Conservation (phyloP, 2,113 vertebrate species). For the Merops nubicus region DNA sequence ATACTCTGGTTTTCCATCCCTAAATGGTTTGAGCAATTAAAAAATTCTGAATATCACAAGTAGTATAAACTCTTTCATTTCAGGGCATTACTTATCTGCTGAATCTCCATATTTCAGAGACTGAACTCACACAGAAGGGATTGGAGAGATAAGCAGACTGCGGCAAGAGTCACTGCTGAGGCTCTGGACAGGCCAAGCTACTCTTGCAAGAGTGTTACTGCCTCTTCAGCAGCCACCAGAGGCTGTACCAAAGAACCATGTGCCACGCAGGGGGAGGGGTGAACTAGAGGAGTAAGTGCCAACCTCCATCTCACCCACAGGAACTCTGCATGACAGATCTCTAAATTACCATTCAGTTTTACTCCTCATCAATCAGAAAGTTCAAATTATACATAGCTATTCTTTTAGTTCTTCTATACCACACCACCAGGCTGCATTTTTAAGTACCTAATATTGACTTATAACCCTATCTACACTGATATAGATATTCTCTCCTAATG, state of each 20-base stretch:
- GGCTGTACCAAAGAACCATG: neutral
- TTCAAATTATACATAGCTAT: neutral
- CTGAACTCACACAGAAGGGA: neutral
- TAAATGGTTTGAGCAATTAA: neutral
- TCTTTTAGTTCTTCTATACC: neutral
- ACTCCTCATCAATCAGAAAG: neutral
- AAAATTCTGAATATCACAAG: neutral
- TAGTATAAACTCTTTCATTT: neutral
- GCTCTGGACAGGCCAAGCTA: neutral
- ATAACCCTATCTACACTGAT: neutral
- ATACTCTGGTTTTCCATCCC: accelerated
- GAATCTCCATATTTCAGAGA: neutral
- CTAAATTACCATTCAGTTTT: neutral
- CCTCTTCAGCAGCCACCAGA: neutral
- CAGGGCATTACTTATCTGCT: neutral
- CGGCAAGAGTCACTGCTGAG: neutral
- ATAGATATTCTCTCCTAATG: neutral
- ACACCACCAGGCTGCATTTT: neutral
- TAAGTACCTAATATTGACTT: neutral
- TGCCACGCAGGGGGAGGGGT: accelerated
- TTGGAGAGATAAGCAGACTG: neutral
- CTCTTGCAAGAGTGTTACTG: neutral
- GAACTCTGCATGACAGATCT: neutral
- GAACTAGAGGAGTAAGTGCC: neutral
- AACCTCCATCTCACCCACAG: neutral